Evolutionary conservation across 2,888 invertebrate species (phyloP).

Genomic region (Tipula vernalis): DNA sequence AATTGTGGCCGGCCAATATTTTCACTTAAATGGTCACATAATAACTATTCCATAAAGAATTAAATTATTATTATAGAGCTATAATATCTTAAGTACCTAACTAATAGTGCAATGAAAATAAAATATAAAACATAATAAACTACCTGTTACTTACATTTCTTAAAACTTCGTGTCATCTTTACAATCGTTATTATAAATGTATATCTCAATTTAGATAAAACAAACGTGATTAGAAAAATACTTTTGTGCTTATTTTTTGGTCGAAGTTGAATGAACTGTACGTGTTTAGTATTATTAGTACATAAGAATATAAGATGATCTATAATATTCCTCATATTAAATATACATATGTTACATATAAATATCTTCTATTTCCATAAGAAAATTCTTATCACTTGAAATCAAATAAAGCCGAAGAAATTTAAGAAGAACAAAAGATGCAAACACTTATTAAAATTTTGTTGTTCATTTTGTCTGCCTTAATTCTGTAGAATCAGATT

Average conservation of each 20-base stretch:
- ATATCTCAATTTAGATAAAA: neutral
- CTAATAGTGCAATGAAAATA: neutral
- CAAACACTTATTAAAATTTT: neutral
- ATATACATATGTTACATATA: too few species aligned
- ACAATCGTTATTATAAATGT: neutral
- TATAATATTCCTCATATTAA: neutral
- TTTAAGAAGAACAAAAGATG: neutral
- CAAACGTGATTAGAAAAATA: neutral
- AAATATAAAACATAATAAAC: neutral
- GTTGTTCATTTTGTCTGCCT: neutral
- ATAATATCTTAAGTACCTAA: neutral
- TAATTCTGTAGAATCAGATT: neutral
- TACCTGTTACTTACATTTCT: neutral
- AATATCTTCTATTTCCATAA: neutral
- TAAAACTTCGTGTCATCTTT: neutral
- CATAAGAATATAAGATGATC: neutral
- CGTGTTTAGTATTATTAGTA: neutral
- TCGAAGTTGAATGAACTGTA: neutral
- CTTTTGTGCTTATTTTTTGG: neutral
- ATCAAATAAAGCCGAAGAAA: neutral
- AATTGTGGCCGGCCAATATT: neutral
- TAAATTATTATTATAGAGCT: neutral
- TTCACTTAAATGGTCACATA: neutral
- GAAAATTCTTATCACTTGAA: neutral
- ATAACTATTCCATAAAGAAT: neutral